Evolutionary conservation across 1,140 invertebrate genomes (phyloP), one percentile per base, ranked within the genome.

Genomic region (Dufourea novaeangliae): DNA sequence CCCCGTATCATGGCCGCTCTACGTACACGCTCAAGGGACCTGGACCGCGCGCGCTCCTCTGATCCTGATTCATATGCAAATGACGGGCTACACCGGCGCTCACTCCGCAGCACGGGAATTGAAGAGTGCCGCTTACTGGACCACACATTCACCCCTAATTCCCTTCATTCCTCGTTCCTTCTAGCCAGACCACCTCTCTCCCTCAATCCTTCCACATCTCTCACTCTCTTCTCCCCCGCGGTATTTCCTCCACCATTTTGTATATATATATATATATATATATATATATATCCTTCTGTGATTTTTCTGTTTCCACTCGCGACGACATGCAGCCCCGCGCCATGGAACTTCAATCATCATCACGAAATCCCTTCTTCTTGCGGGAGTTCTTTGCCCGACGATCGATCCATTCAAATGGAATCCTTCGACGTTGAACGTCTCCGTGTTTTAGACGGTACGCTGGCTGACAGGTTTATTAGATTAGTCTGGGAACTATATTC

Each of bases 41-140:
- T 76, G 83, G 80, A n/a, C n/a, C n/a, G n/a, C n/a, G 80, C 74
- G 68, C 73, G 79, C 80, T 87, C 73, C 83, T 86, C 83, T 89
- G 86, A 90, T 91, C 89, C 87, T 90, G 86, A 90, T 90, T 90
- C 89, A 89, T 88, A 91, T 91, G 89, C 85, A 90, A 91, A 91
- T 91, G 82, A 78, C 75, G 75, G 85, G 82, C 85, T 88, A 90
- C 79, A 73, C 70, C 37, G 75, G 79, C 79, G 84, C 79, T n/a
- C n/a, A n/a, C n/a, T 59, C 83, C 68, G 66, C 75, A 77, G 59
- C 59, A 84, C 86, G 73, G n/a, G 69, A 86, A 86, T 86, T 86
- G 82, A 89, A 88, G 86, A 87, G 84, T 89, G 85, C 86, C 86
- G 85, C 85, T 89, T 84, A 85, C 80, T 79, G 84, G 83, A 85